A percentile compares a stretch with the other conserved stretches of the same genome.
Evolutionary conservation across 2,113 vertebrate species (phyloP).

Genomic region (Paracanthobrama guichenoti): DNA sequence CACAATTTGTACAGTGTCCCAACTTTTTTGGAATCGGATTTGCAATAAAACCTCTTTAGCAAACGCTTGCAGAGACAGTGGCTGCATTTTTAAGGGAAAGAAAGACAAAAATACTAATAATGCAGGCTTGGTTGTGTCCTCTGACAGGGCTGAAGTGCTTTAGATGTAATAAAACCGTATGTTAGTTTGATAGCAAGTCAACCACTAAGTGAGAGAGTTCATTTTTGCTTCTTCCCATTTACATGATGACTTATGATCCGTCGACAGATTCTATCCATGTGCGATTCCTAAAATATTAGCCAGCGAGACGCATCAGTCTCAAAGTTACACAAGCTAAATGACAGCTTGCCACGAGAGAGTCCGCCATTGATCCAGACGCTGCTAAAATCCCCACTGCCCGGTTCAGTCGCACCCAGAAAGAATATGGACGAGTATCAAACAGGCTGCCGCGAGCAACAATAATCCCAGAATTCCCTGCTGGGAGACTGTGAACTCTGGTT

Average conservation of each 20-base stretch:
- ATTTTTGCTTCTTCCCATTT: slow-evolving; percentile 27
- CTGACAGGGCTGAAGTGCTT: background rate
- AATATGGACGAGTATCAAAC: slow-evolving; percentile 45
- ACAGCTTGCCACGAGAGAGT: background rate
- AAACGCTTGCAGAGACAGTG: too few species aligned
- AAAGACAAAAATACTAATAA: background rate
- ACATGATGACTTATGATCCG: background rate
- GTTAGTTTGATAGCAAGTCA: background rate
- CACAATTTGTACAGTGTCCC: too few species aligned
- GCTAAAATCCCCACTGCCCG: slow-evolving; percentile 1
- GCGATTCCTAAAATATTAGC: background rate
- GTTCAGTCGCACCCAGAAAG: background rate
- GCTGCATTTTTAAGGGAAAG: too few species aligned
- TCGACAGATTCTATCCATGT: background rate
- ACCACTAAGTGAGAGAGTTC: background rate
- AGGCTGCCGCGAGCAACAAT: background rate
- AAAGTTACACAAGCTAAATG: background rate
- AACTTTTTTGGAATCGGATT: too few species aligned
- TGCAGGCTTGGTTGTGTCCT: background rate
- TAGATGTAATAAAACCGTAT: background rate
- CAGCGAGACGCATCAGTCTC: background rate
- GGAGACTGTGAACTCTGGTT: slow-evolving; percentile 33
- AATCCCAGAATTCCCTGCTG: background rate
- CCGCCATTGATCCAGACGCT: slow-evolving; percentile 7
- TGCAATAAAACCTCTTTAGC: too few species aligned